phyloP scores from a whole-genome alignment of 2,797 vertebrate species.

The Aldrovandia affinis region DNA sequence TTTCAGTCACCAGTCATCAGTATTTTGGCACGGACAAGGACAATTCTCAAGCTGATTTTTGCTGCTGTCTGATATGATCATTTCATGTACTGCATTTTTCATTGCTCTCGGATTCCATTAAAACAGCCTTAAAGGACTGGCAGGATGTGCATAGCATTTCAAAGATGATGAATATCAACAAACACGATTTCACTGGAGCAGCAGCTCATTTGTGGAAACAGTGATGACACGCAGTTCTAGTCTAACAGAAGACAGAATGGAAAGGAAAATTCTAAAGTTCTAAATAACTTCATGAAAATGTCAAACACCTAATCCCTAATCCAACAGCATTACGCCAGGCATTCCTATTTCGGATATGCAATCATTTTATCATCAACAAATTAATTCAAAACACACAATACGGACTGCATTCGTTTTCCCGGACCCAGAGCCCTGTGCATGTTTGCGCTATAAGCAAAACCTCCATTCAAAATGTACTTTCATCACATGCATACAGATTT shows the following conservation, averaged over 20 bases:
- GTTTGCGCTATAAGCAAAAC: not conserved
- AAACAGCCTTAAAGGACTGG: not conserved
- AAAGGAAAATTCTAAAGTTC: no score
- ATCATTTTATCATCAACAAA: not conserved
- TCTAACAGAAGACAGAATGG: no score
- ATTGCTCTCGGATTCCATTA: not conserved
- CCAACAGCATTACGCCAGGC: no score
- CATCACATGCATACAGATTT: not conserved
- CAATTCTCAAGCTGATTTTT: not conserved
- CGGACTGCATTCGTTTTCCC: no score
- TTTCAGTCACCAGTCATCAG: not conserved
- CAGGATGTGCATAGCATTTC: no score
- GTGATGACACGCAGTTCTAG: slow-evolving; percentile 17
- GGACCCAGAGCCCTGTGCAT: no score
- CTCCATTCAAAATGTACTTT: not conserved
- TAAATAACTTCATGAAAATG: no score
- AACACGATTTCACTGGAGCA: no score
- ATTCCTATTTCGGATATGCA: no score
- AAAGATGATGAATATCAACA: no score
- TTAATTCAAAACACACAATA: not conserved
- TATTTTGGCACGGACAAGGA: not conserved
- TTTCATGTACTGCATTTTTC: not conserved
- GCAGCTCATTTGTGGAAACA: not conserved
- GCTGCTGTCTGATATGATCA: not conserved
- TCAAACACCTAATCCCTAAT: no score